phyloP scores from a whole-genome alignment of 2,113 vertebrate genomes.

The Felis chaus region DNA sequence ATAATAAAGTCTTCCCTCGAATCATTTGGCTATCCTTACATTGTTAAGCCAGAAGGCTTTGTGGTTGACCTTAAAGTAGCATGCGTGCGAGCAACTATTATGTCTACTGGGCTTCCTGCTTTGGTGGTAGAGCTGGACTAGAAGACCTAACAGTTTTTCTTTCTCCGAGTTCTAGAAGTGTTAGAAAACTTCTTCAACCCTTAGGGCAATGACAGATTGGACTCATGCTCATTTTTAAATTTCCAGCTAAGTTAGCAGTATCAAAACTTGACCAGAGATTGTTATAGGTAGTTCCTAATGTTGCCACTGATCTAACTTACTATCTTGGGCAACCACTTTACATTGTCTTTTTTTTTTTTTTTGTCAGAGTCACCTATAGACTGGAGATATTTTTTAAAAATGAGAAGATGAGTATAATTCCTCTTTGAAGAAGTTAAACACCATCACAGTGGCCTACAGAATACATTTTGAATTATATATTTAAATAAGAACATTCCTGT shows the following conservation, averaged over 20 bases:
- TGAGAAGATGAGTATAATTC: background rate
- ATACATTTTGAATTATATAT: background rate
- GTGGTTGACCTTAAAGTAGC: background rate
- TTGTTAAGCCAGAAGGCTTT: background rate
- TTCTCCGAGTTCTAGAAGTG: background rate
- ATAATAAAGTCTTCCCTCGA: background rate
- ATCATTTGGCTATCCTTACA: background rate
- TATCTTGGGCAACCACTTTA: background rate
- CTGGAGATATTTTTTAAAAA: background rate
- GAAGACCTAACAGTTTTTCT: background rate
- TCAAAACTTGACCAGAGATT: background rate
- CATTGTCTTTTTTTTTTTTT: background rate
- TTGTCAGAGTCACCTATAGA: background rate
- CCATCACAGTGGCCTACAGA: background rate
- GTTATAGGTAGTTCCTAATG: background rate
- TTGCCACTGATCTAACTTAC: background rate
- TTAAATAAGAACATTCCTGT: background rate
- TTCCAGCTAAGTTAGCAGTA: background rate
- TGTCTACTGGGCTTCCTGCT: accelerated
- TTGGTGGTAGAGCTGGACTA: background rate
- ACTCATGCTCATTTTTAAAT: background rate
- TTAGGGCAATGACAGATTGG: background rate
- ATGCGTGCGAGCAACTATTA: accelerated
- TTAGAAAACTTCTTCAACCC: background rate
- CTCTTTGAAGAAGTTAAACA: background rate